Base-by-base conservation (phyloP, 2,888 invertebrate species). In the Quadroppia sp. region DNA sequence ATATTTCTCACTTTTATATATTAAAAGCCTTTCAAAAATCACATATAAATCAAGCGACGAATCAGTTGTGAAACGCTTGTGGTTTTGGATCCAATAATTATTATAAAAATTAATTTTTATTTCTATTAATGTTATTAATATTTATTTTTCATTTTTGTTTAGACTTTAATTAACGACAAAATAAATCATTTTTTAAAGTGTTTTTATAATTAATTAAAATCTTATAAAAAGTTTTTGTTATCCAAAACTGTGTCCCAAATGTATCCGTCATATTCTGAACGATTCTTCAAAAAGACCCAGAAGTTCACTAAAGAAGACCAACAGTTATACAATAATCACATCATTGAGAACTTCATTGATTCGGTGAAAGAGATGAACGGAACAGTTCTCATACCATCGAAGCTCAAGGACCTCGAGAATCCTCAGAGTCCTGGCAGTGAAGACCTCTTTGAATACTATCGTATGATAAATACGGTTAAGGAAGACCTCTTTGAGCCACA, bases 281-380 rank as follows among this genome's bases (percentile, higher is more conserved):
- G 32, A 2, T 61, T 61, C n/a, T n/a, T n/a, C n/a, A n/a, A n/a
- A n/a, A n/a, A n/a, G n/a, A n/a, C n/a, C n/a, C 61, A 61, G 25
- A 61, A 61, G 36, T 61, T 61, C 45, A 69, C 45, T 50, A 17
- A 45, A 69, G 69, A 73, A 25, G 69, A 73, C 32, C 73, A 73
- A 45, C 69, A 69, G 32, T 15, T 69, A 13, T 69, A 71, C 48
- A 73, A 73, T 48, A 36, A 73, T 56, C 73, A 73, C 56, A 73
- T 73, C 23, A 73, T 73, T 36, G 73, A 73, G 25, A 73, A 73
- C 40, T 73, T 73, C 48, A 40, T 73, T 15, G 73, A 73, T 23
- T 73, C 73, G 20, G 73, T 73, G n/a, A 40, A 69, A 7, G 73
- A 73, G 28, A 73, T 73, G 73, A 73, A 73, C 45, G 73, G 48